A percentile compares a stretch with the other conserved stretches of the same genome.
phyloP scores from a whole-genome alignment of 2,797 vertebrate genomes.

The Trachops cirrhosus region DNA sequence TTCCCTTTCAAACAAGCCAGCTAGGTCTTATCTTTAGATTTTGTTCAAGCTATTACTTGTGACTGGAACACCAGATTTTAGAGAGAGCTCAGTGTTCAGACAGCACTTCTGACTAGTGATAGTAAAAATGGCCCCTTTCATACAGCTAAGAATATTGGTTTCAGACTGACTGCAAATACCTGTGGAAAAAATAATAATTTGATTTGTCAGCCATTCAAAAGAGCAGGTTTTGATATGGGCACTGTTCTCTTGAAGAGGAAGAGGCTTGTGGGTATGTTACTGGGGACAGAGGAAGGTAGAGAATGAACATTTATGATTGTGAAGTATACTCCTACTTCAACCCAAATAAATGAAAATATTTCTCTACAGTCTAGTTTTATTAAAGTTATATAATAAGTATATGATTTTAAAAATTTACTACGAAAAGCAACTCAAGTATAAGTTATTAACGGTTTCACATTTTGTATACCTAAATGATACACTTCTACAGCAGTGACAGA shows the following conservation, averaged over 20 bases:
- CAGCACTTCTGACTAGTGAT: slow-evolving; percentile 33
- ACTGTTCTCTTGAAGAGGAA: slow-evolving; percentile 6
- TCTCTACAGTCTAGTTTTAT: slow-evolving; percentile 5
- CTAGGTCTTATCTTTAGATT: slow-evolving; percentile 34
- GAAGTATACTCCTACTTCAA: background rate
- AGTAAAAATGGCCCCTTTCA: slow-evolving; percentile 8
- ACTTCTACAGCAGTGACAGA: background rate
- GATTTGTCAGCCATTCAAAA: background rate
- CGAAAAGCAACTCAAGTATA: slow-evolving; percentile 4
- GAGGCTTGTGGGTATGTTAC: background rate
- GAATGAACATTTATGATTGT: background rate
- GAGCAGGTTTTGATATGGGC: background rate
- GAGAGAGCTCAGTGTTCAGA: slow-evolving; percentile 6
- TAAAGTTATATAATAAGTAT: background rate
- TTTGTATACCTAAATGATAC: background rate
- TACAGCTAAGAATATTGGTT: background rate
- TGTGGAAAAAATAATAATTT: slow-evolving; percentile 17
- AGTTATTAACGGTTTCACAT: slow-evolving; percentile 23
- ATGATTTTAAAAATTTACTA: slow-evolving; percentile 5
- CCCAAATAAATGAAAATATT: slow-evolving; percentile 17
- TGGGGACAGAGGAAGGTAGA: background rate
- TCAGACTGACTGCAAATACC: slow-evolving; percentile 33
- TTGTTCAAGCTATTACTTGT: slow-evolving; percentile 24
- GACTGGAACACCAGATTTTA: background rate
- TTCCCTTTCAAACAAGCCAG: background rate